Base-by-base conservation (phyloP, 2,888 invertebrate genomes). In the Leptarthrus brevirostris region DNA sequence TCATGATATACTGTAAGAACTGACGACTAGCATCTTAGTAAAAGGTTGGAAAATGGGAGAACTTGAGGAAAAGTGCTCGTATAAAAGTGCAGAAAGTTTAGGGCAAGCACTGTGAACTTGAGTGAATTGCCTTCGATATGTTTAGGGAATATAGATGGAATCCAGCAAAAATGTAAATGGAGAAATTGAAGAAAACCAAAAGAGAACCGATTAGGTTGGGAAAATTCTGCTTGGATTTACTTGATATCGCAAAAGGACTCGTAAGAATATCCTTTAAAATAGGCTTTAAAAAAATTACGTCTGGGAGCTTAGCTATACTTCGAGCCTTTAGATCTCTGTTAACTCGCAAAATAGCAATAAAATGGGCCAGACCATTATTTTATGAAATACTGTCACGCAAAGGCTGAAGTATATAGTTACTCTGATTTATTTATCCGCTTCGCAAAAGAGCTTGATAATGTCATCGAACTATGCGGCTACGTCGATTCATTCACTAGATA, bases 311-410 rank as follows among this genome's bases (percentile, higher is more conserved):
- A n/a, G n/a, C n/a, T n/a, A n/a, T n/a, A n/a, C n/a, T n/a, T n/a
- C n/a, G n/a, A n/a, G 30, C 30, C 5, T 8, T 30, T 30, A 47
- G 6, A 47, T 47, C 5, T 16, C 14, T 47, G 8, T 47, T 5
- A 14, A n/a, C n/a, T 47, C 8, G 30, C 30, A 47, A 47, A 47
- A 14, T 47, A 16, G 5, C 47, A 47, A 6, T 47, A n/a, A 47
- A 47, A 16, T 6, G 1, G 47, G 8, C 16, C n/a, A n/a, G n/a
- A 12, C 14, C 14, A 5, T n/a, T 14, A 47, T 47, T 6, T 47
- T n/a, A 47, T 47, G n/a, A 47, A 47, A 12, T 47, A 47, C 14
- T 47, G 12, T 47, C 47, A 47, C 47, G 47, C 47, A 47, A 47
- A 6, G 30, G 47, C 47, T n/a, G n/a, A n/a, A n/a, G n/a, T n/a